Evolutionary conservation across 2,113 vertebrate genomes (phyloP).

Genomic region (Balaenoptera acutorostrata): DNA sequence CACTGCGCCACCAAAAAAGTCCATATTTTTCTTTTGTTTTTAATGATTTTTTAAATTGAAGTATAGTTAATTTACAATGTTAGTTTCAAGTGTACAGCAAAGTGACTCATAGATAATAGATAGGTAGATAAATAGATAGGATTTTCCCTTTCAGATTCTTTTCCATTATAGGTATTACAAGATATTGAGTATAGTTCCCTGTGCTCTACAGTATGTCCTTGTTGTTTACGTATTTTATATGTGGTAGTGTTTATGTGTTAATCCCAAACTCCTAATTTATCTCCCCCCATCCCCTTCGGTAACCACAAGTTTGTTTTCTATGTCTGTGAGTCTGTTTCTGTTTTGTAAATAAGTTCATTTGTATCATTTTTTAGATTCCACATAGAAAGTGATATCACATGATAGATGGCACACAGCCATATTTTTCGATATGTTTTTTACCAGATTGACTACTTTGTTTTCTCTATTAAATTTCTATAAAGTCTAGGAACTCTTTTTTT

Average conservation of each 20-base stretch:
- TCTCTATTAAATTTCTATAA: neutral
- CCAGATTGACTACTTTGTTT: neutral
- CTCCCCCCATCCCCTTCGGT: neutral
- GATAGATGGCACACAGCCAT: neutral
- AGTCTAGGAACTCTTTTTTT: neutral
- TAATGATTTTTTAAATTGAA: too few species aligned
- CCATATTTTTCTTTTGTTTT: too few species aligned
- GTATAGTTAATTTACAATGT: neutral
- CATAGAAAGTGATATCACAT: neutral
- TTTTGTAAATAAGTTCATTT: neutral
- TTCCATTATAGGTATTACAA: neutral
- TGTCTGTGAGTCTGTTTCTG: neutral
- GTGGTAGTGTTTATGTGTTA: neutral
- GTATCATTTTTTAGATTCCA: neutral
- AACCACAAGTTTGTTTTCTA: neutral
- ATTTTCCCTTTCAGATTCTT: neutral
- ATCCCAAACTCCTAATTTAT: neutral
- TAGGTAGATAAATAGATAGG: neutral
- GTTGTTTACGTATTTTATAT: neutral
- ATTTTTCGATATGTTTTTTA: constrained; percentile 3
- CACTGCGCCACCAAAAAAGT: too few species aligned
- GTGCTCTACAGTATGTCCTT: neutral
- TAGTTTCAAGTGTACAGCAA: neutral
- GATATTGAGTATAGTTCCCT: neutral
- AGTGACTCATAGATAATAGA: neutral